Conservation (phyloP, 1,140 invertebrate genomes). For the Eriosoma lanigerum region DNA sequence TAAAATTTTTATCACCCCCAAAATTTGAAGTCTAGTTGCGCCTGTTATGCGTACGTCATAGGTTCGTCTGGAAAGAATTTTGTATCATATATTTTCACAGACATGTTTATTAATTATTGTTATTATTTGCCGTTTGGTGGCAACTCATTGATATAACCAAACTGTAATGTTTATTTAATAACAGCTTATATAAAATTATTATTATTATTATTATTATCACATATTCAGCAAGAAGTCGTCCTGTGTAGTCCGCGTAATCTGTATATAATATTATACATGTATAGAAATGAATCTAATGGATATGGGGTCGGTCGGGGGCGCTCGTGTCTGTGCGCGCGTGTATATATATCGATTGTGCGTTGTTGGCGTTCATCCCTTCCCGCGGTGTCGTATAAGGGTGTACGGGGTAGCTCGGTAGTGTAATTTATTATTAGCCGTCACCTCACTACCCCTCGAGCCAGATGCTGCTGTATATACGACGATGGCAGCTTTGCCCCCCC, state of each 20-base stretch:
- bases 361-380: conserved; percentile 39
- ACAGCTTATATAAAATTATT: no score
- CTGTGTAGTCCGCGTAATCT: background rate
- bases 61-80: no score
- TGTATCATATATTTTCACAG: no score
- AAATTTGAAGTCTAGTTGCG: no score
- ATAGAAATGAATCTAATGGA: background rate
- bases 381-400: background rate
- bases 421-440: conserved; percentile 51
- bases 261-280: background rate
- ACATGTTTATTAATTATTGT: no score
- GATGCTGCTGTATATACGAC: conserved; percentile 31
- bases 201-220: no score
- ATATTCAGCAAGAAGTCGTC: no score
- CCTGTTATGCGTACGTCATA: no score
- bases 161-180: no score
- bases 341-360: conserved; percentile 39
- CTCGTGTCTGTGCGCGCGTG: background rate
- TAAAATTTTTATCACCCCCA: no score
- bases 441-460: conserved; percentile 33
- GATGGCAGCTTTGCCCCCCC: background rate
- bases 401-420: background rate
- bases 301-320: background rate
- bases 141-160: no score
- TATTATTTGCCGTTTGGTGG: no score